Base-by-base conservation (phyloP, 2,113 vertebrate species). In the Balaeniceps rex region DNA sequence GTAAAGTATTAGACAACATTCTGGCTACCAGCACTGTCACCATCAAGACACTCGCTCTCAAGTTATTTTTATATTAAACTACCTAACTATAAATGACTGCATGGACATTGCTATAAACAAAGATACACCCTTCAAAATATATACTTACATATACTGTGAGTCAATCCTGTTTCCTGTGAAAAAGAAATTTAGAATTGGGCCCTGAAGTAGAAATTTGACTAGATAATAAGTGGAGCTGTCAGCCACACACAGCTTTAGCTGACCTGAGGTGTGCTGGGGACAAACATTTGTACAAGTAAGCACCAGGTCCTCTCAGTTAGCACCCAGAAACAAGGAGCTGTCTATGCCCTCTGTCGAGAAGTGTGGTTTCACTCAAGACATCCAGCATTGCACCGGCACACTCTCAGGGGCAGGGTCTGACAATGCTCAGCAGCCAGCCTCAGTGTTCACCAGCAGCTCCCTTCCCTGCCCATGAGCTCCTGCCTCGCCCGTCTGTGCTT, bases 301-400 rank as follows among this genome's bases (percentile, higher is more conserved):
- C 42, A 87, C 29, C 61, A 49, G 11, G 8, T 70, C 54, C 63
- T 63, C 55, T 90, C 77, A 76, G 54, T 63, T 54, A 89, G 79
- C 54, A 70, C 28, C 17, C 28, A 88, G 78, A 86, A 94, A 55
- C 0, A 4, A 58, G 38, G 14, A 74, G 38, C 19, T 5, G 1
- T 17, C 26, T 61, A 14, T 57, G 18, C 10, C 24, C 15, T 54
- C 51, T 49, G 25, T 10, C 15, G 14, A 70, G 77, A 83, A 88
- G 33, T 1, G 44, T 25, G 31, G 18, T 78, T 77, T 74, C 33
- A 36, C 34, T 58, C 42, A 51, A 51, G 52, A 34, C 33, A 46
- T 13, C 34, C 24, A 87, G 6, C 22, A 47, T 10, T 0, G 1
- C 77, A 21, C 11, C 0, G 5, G n/a, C 21, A 54, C 0, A 0